Conservation (phyloP, 2,797 vertebrate species). For the Ptychadena robeensis region DNA sequence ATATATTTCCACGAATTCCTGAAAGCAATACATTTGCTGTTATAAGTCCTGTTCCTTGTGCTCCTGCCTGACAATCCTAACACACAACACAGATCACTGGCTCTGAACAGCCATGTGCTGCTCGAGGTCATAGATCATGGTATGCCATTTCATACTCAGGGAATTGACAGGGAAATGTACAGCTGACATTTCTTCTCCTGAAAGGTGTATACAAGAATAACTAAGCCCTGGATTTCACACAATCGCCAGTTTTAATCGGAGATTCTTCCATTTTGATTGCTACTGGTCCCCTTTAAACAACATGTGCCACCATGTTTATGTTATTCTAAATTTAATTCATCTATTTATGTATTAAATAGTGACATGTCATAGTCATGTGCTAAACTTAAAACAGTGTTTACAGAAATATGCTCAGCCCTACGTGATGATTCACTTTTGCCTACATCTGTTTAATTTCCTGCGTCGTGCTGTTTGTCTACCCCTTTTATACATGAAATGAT, state of each 20-base stretch:
- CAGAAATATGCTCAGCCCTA: constrained; percentile 38
- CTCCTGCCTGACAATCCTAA: neutral
- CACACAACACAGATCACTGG: neutral
- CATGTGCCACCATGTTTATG: neutral
- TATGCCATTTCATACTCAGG: neutral
- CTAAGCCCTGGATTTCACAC: neutral
- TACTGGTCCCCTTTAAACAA: neutral
- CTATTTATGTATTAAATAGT: constrained; percentile 58
- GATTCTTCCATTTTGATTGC: neutral
- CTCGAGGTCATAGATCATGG: neutral
- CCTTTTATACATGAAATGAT: constrained; percentile 51
- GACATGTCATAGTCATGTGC: constrained; percentile 56
- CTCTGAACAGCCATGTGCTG: neutral
- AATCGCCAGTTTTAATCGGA: neutral
- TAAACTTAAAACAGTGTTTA: constrained; percentile 56
- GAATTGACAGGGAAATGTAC: neutral
- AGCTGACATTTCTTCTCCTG: neutral
- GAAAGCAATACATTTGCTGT: neutral
- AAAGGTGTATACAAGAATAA: neutral
- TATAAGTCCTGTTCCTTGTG: neutral
- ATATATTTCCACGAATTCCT: neutral
- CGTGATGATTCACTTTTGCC: constrained; percentile 56
- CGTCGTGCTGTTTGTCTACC: constrained; percentile 56
- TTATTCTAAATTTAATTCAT: constrained; percentile 45
- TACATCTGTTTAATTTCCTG: constrained; percentile 59